phyloP scores from a whole-genome alignment of 2,113 vertebrate species.

The Pseudonaja textilis region DNA sequence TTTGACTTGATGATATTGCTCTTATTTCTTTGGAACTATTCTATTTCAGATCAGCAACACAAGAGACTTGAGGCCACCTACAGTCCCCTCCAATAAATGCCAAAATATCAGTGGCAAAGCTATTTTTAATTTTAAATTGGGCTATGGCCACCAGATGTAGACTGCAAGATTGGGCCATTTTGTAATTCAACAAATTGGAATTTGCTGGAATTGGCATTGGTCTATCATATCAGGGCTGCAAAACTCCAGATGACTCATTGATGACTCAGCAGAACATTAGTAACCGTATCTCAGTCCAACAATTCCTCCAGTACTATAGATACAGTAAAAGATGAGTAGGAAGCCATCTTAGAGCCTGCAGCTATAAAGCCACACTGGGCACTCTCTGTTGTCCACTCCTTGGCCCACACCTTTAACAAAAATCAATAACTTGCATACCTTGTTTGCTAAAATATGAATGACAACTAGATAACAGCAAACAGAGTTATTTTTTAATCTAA shows the following conservation, averaged over 20 bases:
- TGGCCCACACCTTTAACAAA: not conserved
- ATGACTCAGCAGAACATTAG: not conserved
- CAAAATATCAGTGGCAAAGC: not conserved
- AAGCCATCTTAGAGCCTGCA: not conserved
- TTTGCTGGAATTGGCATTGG: not conserved
- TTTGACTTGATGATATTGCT: not conserved
- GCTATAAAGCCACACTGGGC: not conserved
- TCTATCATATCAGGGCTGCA: not conserved
- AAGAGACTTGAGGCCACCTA: not conserved
- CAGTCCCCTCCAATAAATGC: not conserved
- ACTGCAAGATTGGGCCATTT: not conserved
- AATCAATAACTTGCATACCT: not conserved
- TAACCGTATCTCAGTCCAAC: not conserved
- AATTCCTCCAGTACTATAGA: not conserved
- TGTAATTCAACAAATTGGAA: not conserved
- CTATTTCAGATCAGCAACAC: not conserved
- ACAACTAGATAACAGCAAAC: not conserved
- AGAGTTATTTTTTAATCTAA: not conserved
- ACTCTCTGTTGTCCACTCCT: not conserved
- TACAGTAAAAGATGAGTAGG: not conserved
- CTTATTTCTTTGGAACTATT: not conserved
- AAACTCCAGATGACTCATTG: not conserved
- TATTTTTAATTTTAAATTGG: not conserved
- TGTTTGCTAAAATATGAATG: not conserved
- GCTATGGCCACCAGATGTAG: not conserved